phyloP scores from a whole-genome alignment of 2,113 vertebrate species.

The Neogobius melanostomus region DNA sequence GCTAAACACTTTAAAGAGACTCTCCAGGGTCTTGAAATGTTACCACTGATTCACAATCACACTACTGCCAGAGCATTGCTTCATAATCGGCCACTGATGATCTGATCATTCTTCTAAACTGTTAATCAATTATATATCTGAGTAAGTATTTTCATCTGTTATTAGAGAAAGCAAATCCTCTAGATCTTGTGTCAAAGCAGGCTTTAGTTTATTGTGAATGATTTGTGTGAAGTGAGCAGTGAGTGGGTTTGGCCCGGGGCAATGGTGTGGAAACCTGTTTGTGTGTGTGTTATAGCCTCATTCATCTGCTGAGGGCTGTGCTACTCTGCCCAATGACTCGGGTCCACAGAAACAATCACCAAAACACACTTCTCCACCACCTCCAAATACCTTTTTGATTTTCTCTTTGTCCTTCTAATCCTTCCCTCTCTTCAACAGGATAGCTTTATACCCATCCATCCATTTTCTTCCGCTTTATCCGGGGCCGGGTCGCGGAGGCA shows the following conservation, averaged over 20 bases:
- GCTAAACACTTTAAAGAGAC: too few species aligned
- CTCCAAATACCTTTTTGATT: not conserved
- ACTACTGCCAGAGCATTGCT: too few species aligned
- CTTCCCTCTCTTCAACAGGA: not conserved
- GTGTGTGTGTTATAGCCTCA: constrained; percentile 58
- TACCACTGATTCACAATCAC: too few species aligned
- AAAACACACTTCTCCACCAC: not conserved
- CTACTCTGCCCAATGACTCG: constrained; percentile 73
- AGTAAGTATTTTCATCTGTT: too few species aligned
- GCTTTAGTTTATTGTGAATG: not conserved
- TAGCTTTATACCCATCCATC: not conserved
- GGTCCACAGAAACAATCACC: constrained; percentile 53
- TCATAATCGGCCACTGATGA: too few species aligned
- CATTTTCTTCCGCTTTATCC: too few species aligned
- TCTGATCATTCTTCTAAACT: too few species aligned
- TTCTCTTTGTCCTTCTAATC: not conserved
- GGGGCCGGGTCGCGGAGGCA: too few species aligned
- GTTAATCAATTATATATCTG: too few species aligned
- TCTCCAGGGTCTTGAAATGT: too few species aligned
- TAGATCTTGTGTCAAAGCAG: not conserved
- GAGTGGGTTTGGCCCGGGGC: constrained; percentile 42
- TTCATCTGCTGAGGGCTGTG: constrained; percentile 64
- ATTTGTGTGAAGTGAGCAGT: not conserved
- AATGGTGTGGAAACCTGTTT: constrained; percentile 68
- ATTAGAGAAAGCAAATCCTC: not conserved